A percentile compares a stretch with the other conserved stretches of the same genome.
These are phyloP conservation scores for Epizoanthus fatuus DNA, from an alignment of 92 coral and sea anemone genomes.

Conservation along the genomic window DNA sequence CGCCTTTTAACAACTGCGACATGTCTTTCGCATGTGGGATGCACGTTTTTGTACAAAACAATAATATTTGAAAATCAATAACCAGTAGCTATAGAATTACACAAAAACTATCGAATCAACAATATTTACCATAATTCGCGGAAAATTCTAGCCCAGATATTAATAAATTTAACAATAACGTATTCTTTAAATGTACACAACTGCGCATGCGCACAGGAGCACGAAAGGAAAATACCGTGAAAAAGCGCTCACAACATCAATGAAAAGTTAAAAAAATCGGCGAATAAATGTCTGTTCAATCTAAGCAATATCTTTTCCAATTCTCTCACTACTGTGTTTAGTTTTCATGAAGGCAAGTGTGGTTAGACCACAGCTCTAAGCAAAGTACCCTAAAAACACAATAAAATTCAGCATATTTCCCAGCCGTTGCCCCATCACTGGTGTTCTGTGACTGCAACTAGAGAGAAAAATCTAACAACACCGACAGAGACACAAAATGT, in stretches of 20 bases:
- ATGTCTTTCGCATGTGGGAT: slow-evolving; percentile 51
- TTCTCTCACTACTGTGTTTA: neutral
- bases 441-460: too few species aligned
- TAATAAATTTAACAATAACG: neutral
- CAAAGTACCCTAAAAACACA: too few species aligned
- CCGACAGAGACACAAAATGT: too few species aligned
- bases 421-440: too few species aligned
- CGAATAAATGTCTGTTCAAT: neutral
- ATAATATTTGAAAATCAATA: neutral
- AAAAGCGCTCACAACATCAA: neutral
- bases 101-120: too few species aligned
- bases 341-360: neutral
- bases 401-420: too few species aligned
- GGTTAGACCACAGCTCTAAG: too few species aligned
- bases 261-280: too few species aligned
- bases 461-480: too few species aligned
- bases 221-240: neutral
- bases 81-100: neutral
- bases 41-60: neutral
- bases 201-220: slow-evolving; percentile 36
- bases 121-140: too few species aligned
- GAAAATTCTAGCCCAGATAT: too few species aligned
- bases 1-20: neutral
- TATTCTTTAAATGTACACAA: neutral
- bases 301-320: neutral